Conservation (phyloP, 2,888 invertebrate species). For the Pinctada fucata region DNA sequence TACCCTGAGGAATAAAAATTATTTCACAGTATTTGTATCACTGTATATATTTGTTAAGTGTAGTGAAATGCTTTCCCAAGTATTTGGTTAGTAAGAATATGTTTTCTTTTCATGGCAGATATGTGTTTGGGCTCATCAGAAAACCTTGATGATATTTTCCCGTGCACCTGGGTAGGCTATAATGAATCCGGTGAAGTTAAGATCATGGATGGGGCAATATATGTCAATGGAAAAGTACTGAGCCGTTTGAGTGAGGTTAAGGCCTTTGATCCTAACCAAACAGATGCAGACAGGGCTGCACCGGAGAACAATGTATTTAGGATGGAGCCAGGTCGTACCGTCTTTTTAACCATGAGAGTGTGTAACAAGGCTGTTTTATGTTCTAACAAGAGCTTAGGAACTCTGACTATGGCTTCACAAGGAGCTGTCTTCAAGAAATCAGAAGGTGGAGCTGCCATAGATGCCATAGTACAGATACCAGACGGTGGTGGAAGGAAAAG, state of each 20-base stretch:
- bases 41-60: too few relatives aligned
- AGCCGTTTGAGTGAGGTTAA: slow-evolving; percentile 13
- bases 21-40: too few relatives aligned
- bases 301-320: slow-evolving; percentile 26
- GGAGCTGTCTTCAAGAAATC: background rate
- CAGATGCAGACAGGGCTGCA: slow-evolving; percentile 10
- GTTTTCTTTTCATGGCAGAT: background rate
- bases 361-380: slow-evolving; percentile 45
- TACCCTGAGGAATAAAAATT: too few relatives aligned
- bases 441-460: background rate
- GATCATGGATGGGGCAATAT: slow-evolving; percentile 33
- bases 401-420: background rate
- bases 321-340: slow-evolving; percentile 44
- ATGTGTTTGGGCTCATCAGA: slow-evolving; percentile 24
- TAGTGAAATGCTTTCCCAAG: too few relatives aligned
- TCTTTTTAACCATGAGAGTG: slow-evolving; percentile 37
- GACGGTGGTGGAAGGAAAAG: slow-evolving; percentile 28
- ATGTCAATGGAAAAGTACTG: slow-evolving; percentile 4
- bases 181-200: slow-evolving; percentile 30
- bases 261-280: slow-evolving; percentile 22
- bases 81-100: too few relatives aligned
- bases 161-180: slow-evolving; percentile 37
- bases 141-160: slow-evolving; percentile 36
- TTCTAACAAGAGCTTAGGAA: slow-evolving; percentile 20
- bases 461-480: background rate